These are phyloP conservation scores for Ceratina calcarata DNA, from an alignment of 1,140 invertebrate species.

Conservation along the genomic window DNA sequence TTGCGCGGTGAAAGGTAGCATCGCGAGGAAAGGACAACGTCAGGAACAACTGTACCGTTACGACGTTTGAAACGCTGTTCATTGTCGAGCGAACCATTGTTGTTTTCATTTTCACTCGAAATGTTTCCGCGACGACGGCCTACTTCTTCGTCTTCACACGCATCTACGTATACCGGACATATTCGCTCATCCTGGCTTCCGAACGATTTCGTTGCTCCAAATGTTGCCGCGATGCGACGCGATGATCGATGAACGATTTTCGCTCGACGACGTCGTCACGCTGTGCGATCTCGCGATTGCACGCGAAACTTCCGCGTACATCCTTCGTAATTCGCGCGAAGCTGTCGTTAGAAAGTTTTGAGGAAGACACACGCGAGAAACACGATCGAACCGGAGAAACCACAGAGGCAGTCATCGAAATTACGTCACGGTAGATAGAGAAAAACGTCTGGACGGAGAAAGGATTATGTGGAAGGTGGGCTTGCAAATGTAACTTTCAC, in stretches of 20 bases:
- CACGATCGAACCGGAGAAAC: slow-evolving; percentile 48
- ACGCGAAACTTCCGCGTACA: not conserved
- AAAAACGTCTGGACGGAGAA: slow-evolving; percentile 13
- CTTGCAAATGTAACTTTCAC: slow-evolving; percentile 39
- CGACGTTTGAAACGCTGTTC: slow-evolving; percentile 21
- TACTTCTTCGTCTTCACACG: too few relatives aligned
- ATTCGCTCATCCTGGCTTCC: too few relatives aligned
- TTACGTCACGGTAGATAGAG: slow-evolving; percentile 51
- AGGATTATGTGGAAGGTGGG: slow-evolving; percentile 38
- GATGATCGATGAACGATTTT: not conserved
- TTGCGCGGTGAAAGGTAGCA: slow-evolving; percentile 29
- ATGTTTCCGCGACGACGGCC: too few relatives aligned
- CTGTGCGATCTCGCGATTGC: not conserved
- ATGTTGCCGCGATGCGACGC: too few relatives aligned
- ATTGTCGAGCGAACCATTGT: not conserved
- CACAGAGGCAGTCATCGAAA: slow-evolving; percentile 55
- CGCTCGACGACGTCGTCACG: not conserved
- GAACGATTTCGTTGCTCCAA: not conserved
- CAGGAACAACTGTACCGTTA: slow-evolving; percentile 21
- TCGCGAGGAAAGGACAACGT: not conserved
- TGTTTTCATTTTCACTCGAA: not conserved
- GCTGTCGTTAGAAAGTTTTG: slow-evolving; percentile 58
- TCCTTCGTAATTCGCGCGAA: not conserved
- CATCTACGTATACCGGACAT: too few relatives aligned
- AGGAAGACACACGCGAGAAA: slow-evolving; percentile 52